phyloP scores from a whole-genome alignment of 2,888 invertebrate species.

The Phania funesta region DNA sequence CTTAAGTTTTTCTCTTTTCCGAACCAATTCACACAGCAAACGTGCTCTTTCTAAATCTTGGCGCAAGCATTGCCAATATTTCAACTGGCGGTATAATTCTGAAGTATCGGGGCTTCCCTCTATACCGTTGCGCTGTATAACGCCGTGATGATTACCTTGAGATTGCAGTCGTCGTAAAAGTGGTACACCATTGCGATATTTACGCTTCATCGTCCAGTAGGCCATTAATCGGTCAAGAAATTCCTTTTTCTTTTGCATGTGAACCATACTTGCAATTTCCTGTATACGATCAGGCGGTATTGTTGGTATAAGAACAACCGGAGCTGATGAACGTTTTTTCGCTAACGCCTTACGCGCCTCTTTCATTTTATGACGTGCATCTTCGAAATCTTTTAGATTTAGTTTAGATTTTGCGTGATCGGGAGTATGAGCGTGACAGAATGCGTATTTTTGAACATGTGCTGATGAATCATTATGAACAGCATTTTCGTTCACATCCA shows the following conservation, averaged over 20 bases:
- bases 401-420: slow-evolving; percentile 78
- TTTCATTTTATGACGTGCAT: slow-evolving; percentile 90
- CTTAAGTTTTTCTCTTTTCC: slow-evolving; percentile 97
- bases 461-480: slow-evolving; percentile 85
- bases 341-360: slow-evolving; percentile 93
- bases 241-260: slow-evolving; percentile 87
- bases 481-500: slow-evolving; percentile 90
- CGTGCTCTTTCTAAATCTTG: slow-evolving; percentile 96
- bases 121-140: slow-evolving; percentile 82
- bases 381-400: slow-evolving; percentile 82
- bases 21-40: slow-evolving; percentile 94
- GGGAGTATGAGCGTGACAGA: slow-evolving; percentile 94
- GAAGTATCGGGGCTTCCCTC: slow-evolving; percentile 85
- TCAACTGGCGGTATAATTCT: slow-evolving; percentile 91
- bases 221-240: slow-evolving; percentile 94
- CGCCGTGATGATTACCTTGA: slow-evolving; percentile 81
- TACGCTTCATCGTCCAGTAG: slow-evolving; percentile 98
- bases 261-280: slow-evolving; percentile 90
- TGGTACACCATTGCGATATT: slow-evolving; percentile 97
- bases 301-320: slow-evolving; percentile 95
- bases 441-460: slow-evolving; percentile 96
- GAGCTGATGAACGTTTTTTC: slow-evolving; percentile 93
- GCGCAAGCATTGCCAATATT: slow-evolving; percentile 95
- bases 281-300: slow-evolving; percentile 93
- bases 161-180: slow-evolving; percentile 91